These are phyloP conservation scores for Palaemon carinicauda DNA, from an alignment of 1,140 invertebrate species.

Conservation along the genomic window DNA sequence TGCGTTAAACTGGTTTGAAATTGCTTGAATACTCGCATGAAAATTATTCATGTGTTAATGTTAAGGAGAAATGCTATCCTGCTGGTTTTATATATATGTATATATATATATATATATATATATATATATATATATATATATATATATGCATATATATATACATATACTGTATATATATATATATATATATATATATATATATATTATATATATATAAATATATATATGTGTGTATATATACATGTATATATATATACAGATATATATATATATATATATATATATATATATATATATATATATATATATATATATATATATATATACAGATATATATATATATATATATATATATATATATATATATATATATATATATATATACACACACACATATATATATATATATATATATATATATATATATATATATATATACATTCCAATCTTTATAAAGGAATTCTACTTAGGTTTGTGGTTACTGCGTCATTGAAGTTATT, in stretches of 20 bases:
- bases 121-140: background rate
- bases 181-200: background rate
- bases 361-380: background rate
- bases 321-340: background rate
- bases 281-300: background rate
- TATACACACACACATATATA: background rate
- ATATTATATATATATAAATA: background rate
- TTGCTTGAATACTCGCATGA: too few relatives aligned
- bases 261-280: background rate
- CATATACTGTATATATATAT: background rate
- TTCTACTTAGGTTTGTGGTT: too few relatives aligned
- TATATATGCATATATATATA: background rate
- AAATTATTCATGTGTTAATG: too few relatives aligned
- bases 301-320: background rate
- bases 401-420: background rate
- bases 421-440: too few relatives aligned
- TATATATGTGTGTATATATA: background rate
- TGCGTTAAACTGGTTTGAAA: too few relatives aligned
- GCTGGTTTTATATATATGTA: too few relatives aligned
- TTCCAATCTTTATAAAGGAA: too few relatives aligned
- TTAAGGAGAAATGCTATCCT: too few relatives aligned
- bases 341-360: background rate
- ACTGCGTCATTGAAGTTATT: too few relatives aligned
- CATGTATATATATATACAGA: background rate
- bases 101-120: background rate